A percentile compares a stretch with the other conserved stretches of the same genome.
These are phyloP conservation scores for Sebastiscus albofasciatus DNA, from an alignment of 2,797 vertebrate genomes.

Conservation along the genomic window DNA sequence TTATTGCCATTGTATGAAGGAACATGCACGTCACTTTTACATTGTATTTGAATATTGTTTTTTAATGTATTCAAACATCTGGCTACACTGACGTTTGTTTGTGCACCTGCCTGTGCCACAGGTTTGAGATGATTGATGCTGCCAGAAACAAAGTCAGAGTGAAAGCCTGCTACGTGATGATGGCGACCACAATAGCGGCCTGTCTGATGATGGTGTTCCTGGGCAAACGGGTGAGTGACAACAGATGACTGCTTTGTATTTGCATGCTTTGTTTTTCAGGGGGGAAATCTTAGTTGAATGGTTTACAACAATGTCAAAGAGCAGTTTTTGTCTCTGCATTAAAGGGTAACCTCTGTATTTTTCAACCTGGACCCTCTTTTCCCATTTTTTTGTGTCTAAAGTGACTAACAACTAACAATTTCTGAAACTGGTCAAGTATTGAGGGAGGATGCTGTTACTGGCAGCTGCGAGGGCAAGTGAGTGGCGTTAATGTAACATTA, in stretches of 20 bases:
- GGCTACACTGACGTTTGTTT: neutral
- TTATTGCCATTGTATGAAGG: neutral
- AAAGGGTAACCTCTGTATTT: too few relatives aligned
- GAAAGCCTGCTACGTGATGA: conserved; percentile 90
- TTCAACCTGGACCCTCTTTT: too few relatives aligned
- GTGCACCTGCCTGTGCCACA: conserved; percentile 55
- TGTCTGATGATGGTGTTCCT: conserved; percentile 84
- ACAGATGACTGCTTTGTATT: neutral
- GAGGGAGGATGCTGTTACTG: too few relatives aligned
- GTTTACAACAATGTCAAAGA: neutral
- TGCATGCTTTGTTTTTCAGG: neutral
- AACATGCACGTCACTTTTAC: neutral
- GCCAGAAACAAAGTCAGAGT: conserved; percentile 89
- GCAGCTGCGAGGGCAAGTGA: too few relatives aligned
- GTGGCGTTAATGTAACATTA: rapidly evolving
- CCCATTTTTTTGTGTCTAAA: too few relatives aligned
- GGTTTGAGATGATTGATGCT: conserved; percentile 87
- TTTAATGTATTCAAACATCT: neutral
- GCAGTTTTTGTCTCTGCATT: neutral
- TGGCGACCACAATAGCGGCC: conserved; percentile 81
- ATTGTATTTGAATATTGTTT: neutral
- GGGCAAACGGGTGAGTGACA: conserved; percentile 90
- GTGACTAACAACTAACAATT: too few relatives aligned
- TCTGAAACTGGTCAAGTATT: too few relatives aligned
- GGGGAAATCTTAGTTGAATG: neutral